Base-by-base conservation (phyloP, 2,797 vertebrate genomes). In the Semotilus atromaculatus region DNA sequence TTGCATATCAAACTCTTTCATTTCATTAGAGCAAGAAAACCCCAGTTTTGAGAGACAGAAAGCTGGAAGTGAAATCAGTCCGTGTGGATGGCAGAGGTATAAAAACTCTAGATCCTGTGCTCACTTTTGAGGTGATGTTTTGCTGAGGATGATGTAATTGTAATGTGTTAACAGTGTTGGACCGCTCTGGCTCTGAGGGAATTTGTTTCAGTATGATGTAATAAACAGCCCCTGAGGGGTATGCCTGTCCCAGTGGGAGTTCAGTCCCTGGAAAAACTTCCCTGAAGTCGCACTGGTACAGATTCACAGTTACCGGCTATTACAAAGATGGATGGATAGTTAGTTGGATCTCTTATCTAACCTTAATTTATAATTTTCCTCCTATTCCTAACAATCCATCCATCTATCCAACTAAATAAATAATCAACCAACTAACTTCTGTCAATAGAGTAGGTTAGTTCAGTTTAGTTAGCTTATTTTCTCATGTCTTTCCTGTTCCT, bases 181-280 rank as follows among this genome's bases (percentile, higher is more conserved):
- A 45, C 38, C 72, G 83, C 79, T 67, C 14, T 18, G 72, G n/a
- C 83, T 83, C 75, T 23, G 9, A 62, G 60, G 80, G 48, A 45
- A 66, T 84, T 68, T 80, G 76, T 80, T 64, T 73, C 43, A 23
- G 76, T 76, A 38, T 68, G 34, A 48, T 67, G 14, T 82, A 73
- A 70, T 64, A 74, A 73, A 75, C 62, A n/a, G 48, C 6, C 60
- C 81, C 81, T 67, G 18, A 67, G 85, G 73, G 75, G 7, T 62
- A 80, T 58, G 45, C 23, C 40, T 29, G 40, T 26, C 55, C 75
- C 83, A 34, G 38, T 16, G 87, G 80, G 81, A 84, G 71, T 79
- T 45, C 29, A 66, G 26, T 72, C 45, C 53, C 55, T 75, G 76
- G 40, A 75, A 87, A 83, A 72, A 67, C 26, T 16, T 68, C 19